Base-by-base conservation (phyloP, 2,113 vertebrate genomes). In the Amphiprion percula region DNA sequence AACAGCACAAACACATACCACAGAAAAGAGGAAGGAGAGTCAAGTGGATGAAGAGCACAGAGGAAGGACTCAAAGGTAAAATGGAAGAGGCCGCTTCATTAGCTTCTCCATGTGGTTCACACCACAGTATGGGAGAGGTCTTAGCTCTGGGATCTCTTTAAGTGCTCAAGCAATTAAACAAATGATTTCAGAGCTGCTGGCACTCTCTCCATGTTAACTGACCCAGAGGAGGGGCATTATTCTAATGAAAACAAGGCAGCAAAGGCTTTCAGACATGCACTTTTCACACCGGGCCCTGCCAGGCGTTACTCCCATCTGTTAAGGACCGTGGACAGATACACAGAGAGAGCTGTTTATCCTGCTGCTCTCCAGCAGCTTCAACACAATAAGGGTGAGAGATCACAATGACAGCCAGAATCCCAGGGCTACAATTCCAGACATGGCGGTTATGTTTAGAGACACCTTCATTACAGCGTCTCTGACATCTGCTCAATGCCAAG, bases 121-220 rank as follows among this genome's bases (percentile, higher is more conserved):
- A 54, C 56, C 68, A n/a, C 86, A 62, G 68, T 46, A 71, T 58
- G 68, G 71, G 70, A 74, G 68, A 70, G 62, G 60, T 39, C 63
- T 69, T 4, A 30, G 71, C 59, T 68, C 68, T 70, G 66, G 81
- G 84, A 74, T 77, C 74, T 54, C 59, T 81, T 84, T 61, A 78
- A 76, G 75, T 74, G 47, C 68, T 65, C 56, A 10, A 26, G 73
- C 70, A 77, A 67, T 84, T 80, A 80, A 77, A 66, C 65, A 55
- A 60, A 64, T 54, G 59, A 56, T 21, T 58, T 71, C 69, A 53
- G 65, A 66, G 74, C 58, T 24, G 53, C 75, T 71, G 79, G 58
- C 72, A 10, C 26, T 52, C 41, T 54, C 69, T 30, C 46, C 21
- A 4, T 28, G 69, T 66, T 55, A 37, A 46, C 60, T 71, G 77